Conservation (phyloP, 2,797 vertebrate species). For the Tadarida brasiliensis region DNA sequence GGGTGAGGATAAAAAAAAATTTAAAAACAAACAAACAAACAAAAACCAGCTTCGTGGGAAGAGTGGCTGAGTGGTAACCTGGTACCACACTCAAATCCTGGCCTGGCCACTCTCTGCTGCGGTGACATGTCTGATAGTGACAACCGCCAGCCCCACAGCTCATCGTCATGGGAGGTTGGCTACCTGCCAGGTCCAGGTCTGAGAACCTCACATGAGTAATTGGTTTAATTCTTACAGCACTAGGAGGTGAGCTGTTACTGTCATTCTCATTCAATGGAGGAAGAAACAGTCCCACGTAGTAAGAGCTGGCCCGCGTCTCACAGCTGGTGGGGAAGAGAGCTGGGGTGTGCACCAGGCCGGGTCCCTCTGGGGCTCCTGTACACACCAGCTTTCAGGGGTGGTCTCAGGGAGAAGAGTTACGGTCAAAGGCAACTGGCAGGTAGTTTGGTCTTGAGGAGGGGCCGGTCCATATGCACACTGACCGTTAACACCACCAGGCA, state of each 20-base stretch:
- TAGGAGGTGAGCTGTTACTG: not conserved
- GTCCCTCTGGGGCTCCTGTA: not conserved
- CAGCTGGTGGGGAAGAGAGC: not conserved
- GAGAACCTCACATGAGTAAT: not conserved
- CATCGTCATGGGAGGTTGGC: rapidly evolving
- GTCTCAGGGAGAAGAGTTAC: not conserved
- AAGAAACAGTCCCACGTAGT: not conserved
- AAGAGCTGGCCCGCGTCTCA: not conserved
- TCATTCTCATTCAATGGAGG: not conserved
- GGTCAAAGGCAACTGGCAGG: not conserved
- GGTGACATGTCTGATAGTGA: not conserved
- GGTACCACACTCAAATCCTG: not conserved
- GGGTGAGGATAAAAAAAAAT: not conserved
- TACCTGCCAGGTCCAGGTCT: not conserved
- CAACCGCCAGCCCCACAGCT: rapidly evolving
- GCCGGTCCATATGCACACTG: rapidly evolving
- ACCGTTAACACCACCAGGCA: not conserved
- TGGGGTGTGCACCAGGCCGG: no score
- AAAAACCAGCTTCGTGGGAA: not conserved
- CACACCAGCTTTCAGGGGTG: not conserved
- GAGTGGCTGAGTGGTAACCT: not conserved
- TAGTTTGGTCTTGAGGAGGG: not conserved
- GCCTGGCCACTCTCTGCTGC: not conserved
- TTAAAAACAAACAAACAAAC: not conserved
- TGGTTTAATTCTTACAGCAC: not conserved